Percentiles rank a stretch among this genome's conserved stretches.
phyloP scores from a whole-genome alignment of 2,888 invertebrate species.

The Ophion slaviceki region DNA sequence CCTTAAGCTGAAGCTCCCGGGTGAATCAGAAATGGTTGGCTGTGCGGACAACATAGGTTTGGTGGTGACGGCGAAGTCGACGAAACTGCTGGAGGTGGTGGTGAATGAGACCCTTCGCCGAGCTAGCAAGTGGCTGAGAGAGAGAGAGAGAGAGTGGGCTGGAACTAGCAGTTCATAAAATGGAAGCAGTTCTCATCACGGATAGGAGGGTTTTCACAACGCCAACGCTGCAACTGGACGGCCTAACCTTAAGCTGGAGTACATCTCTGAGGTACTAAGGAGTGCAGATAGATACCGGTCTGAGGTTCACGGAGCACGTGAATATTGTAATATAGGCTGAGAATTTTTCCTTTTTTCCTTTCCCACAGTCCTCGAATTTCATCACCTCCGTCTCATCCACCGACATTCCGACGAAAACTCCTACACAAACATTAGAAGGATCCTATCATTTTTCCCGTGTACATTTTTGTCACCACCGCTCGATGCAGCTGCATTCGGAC shows the following conservation, averaged over 20 bases:
- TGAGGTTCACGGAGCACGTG: constrained; percentile 16
- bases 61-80: constrained; percentile 11
- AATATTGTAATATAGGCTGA: too few species aligned
- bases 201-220: constrained; percentile 10
- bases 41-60: background rate
- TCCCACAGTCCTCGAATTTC: too few species aligned
- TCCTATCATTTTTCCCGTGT: too few species aligned
- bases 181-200: background rate
- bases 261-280: constrained; percentile 36
- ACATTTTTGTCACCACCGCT: too few species aligned
- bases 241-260: background rate
- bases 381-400: too few species aligned
- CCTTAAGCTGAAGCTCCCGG: background rate
- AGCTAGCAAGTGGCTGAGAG: constrained; percentile 1
- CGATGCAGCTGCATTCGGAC: too few species aligned
- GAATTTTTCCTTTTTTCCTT: too few species aligned
- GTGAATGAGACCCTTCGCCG: constrained; percentile 23
- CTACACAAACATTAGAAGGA: too few species aligned
- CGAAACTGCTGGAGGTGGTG: background rate
- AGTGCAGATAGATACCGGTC: constrained; percentile 12
- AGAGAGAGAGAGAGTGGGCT: background rate
- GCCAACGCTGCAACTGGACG: constrained; percentile 15
- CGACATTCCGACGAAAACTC: too few species aligned
- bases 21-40: too few species aligned
- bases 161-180: too few species aligned